These are phyloP conservation scores for Macroteleia sp. DNA, from an alignment of 2,888 invertebrate species.

Conservation along the genomic window DNA sequence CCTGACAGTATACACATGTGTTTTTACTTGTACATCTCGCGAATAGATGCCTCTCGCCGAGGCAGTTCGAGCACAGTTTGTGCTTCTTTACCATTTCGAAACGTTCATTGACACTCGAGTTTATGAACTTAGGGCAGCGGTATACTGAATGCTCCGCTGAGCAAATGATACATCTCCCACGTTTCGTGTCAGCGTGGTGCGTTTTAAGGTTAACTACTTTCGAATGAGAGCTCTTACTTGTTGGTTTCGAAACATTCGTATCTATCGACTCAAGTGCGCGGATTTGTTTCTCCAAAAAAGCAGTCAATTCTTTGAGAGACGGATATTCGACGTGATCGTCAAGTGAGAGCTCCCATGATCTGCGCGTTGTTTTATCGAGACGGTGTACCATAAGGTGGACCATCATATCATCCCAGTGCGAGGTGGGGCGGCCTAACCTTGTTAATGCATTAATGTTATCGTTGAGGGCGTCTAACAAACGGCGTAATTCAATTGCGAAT, in stretches of 20 bases:
- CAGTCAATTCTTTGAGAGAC: neutral
- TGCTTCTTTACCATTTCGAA: neutral
- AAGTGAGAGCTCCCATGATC: neutral
- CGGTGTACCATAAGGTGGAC: neutral
- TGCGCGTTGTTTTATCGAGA: neutral
- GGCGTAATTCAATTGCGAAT: neutral
- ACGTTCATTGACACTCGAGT: neutral
- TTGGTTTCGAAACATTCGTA: neutral
- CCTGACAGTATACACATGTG: slow-evolving; percentile 1
- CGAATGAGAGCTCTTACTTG: neutral
- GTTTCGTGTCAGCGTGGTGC: neutral
- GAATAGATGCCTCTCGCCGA: neutral
- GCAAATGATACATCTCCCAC: neutral
- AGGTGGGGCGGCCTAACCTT: neutral
- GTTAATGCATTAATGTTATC: neutral
- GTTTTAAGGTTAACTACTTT: neutral
- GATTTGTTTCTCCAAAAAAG: neutral
- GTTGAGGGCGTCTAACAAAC: neutral
- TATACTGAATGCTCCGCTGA: neutral
- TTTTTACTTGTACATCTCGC: neutral
- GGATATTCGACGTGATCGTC: neutral
- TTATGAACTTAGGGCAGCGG: neutral
- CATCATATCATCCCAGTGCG: neutral
- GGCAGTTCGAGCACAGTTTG: neutral
- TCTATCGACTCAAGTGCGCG: neutral